Conservation (phyloP, 2,797 vertebrate genomes). For the Enteromius fasciolatus region DNA sequence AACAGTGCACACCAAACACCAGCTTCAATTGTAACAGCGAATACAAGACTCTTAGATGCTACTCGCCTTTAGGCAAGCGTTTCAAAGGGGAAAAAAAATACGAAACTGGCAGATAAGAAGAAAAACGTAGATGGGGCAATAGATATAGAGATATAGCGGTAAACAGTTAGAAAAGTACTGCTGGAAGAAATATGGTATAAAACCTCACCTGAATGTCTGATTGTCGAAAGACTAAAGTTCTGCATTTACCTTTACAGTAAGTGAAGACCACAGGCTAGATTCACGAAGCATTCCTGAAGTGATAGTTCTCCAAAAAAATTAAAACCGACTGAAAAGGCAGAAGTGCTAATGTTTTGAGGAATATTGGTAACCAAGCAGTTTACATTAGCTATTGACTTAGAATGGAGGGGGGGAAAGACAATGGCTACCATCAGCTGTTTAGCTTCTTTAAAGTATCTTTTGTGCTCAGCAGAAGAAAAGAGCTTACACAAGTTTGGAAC, state of each 20-base stretch:
- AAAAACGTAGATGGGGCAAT: neutral
- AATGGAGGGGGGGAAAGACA: neutral
- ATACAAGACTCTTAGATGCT: slow-evolving; percentile 8
- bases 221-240: neutral
- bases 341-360: neutral
- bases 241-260: neutral
- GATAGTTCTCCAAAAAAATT: neutral
- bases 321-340: neutral
- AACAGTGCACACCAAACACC: slow-evolving; percentile 9
- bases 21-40: neutral
- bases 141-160: neutral
- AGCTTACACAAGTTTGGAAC: neutral
- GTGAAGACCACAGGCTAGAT: neutral
- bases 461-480: neutral
- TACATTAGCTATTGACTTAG: neutral
- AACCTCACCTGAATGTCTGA: slow-evolving; percentile 11
- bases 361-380: neutral
- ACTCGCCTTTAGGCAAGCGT: slow-evolving; percentile 13
- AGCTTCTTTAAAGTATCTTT: neutral
- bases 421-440: neutral
- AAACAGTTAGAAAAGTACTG: neutral
- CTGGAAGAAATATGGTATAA: neutral
- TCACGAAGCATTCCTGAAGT: neutral
- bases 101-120: neutral
- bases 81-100: neutral